Evolutionary conservation across 2,888 invertebrate genomes (phyloP).

Genomic region (Meliscaeva auricollis): DNA sequence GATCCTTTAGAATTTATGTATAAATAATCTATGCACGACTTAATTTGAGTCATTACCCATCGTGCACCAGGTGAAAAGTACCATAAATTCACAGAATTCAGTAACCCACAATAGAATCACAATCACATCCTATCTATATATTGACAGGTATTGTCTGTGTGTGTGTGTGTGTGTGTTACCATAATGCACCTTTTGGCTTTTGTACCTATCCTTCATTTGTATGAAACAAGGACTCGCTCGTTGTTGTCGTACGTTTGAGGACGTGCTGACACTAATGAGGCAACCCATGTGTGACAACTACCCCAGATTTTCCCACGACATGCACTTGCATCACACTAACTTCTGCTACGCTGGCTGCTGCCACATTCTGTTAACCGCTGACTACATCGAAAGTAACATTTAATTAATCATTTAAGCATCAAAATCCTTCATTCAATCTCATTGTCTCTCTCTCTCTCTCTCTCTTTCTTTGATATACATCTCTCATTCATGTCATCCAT

Average conservation of each 20-base stretch:
- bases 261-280: conserved; percentile 56
- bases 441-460: background rate
- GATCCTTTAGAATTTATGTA: background rate
- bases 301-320: conserved; percentile 23
- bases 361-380: conserved; percentile 27
- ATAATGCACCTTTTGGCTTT: conserved; percentile 16
- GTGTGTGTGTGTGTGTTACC: background rate
- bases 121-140: conserved; percentile 34
- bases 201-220: background rate
- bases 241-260: background rate
- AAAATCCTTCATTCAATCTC: conserved; percentile 55
- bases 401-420: conserved; percentile 75
- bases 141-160: conserved; percentile 55
- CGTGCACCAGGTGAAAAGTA: conserved; percentile 42
- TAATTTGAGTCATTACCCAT: conserved; percentile 60
- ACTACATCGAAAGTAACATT: conserved; percentile 68
- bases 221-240: conserved; percentile 28
- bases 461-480: background rate
- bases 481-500: no score
- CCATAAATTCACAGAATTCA: conserved; percentile 43
- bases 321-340: conserved; percentile 6
- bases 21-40: conserved; percentile 16
- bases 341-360: background rate
- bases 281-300: conserved; percentile 52
- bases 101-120: conserved; percentile 42